These are phyloP conservation scores for Laspeyria flexula DNA, from an alignment of 2,888 invertebrate genomes.

Conservation along the genomic window DNA sequence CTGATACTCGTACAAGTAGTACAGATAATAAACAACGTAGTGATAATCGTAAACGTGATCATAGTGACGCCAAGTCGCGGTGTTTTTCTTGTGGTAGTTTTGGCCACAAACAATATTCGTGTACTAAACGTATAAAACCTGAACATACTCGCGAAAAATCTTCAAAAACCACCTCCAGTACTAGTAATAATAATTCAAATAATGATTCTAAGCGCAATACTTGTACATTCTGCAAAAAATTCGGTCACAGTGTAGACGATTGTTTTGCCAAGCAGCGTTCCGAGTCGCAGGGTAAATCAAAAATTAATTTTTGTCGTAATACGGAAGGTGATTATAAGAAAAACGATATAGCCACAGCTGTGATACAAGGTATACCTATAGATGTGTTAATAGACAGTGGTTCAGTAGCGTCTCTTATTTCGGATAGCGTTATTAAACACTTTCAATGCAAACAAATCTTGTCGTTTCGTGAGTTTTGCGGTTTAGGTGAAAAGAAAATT, in stretches of 20 bases:
- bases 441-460: conserved; percentile 14
- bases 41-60: not conserved
- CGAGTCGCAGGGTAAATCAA: not conserved
- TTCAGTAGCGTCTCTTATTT: conserved; percentile 27
- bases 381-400: conserved; percentile 41
- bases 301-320: conserved; percentile 26
- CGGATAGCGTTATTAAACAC: conserved; percentile 16
- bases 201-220: not conserved
- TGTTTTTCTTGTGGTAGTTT: not conserved
- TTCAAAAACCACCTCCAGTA: no score
- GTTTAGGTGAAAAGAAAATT: conserved; percentile 33
- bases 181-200: not conserved
- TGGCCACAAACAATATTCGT: not conserved
- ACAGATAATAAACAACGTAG: not conserved
- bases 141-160: not conserved
- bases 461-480: conserved; percentile 19
- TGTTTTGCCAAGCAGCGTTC: conserved; percentile 31
- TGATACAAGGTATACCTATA: conserved; percentile 28
- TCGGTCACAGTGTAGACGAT: conserved; percentile 23
- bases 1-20: not conserved
- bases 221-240: conserved; percentile 34
- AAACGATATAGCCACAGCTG: conserved; percentile 23
- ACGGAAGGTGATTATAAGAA: not conserved
- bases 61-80: not conserved
- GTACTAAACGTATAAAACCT: not conserved